phyloP scores from a whole-genome alignment of 2,888 invertebrate genomes.

The Torymus texanus region DNA sequence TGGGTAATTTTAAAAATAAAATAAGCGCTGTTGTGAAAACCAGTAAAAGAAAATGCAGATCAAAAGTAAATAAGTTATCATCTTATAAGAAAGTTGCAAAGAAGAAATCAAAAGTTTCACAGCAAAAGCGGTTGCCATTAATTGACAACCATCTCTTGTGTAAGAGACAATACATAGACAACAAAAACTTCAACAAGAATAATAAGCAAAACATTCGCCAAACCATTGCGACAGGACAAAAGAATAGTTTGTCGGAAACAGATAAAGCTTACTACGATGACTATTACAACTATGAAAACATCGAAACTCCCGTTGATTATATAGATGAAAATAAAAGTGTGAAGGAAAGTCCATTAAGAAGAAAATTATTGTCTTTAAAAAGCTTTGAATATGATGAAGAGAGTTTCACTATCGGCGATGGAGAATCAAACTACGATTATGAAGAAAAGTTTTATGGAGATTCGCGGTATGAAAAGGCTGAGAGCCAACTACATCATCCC shows the following conservation, averaged over 20 bases:
- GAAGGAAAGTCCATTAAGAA: neutral
- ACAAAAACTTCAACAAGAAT: no score
- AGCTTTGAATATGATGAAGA: neutral
- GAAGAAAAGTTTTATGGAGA: slow-evolving; percentile 19
- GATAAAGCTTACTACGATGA: slow-evolving; percentile 33
- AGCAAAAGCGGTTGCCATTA: no score
- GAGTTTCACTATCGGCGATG: neutral
- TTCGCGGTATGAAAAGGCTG: neutral
- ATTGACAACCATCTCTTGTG: no score
- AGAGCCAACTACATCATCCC: neutral
- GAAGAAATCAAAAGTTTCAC: no score
- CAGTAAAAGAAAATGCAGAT: no score
- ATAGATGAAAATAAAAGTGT: neutral
- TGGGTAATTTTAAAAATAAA: no score
- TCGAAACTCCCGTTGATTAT: neutral
- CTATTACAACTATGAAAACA: slow-evolving; percentile 15
- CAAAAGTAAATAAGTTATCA: no score
- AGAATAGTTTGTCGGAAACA: neutral
- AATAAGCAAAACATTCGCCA: neutral
- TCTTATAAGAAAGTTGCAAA: no score
- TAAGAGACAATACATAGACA: no score
- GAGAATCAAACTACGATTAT: slow-evolving; percentile 22
- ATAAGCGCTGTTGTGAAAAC: no score
- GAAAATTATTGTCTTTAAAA: slow-evolving; percentile 34
- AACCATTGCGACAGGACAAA: neutral